A percentile compares a stretch with the other conserved stretches of the same genome.
phyloP scores from a whole-genome alignment of 1,140 invertebrate genomes.

The Rhynchophorus ferrugineus region DNA sequence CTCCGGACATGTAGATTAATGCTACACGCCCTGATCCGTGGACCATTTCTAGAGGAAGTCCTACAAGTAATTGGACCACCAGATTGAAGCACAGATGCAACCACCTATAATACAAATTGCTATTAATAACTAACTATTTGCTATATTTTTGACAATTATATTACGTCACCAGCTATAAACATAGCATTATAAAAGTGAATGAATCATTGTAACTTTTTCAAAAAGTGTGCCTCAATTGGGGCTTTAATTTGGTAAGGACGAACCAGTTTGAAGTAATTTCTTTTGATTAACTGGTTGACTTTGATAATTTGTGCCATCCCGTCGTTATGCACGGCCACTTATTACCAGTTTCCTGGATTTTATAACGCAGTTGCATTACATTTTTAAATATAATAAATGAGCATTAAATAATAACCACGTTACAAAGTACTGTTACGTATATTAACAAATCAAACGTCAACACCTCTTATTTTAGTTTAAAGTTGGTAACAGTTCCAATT shows the following conservation, averaged over 20 bases:
- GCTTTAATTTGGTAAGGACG: not conserved
- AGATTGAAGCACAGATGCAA: slow-evolving; percentile 92
- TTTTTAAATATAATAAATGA: not conserved
- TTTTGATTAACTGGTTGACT: not conserved
- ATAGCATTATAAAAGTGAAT: too few relatives aligned
- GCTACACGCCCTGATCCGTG: slow-evolving; percentile 84
- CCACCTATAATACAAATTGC: slow-evolving; percentile 60
- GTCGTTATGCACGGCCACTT: not conserved
- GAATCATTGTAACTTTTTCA: too few relatives aligned
- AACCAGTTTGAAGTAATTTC: not conserved
- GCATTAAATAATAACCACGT: not conserved
- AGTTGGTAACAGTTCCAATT: too few relatives aligned
- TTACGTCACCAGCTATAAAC: too few relatives aligned
- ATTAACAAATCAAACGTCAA: too few relatives aligned
- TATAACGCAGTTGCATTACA: not conserved
- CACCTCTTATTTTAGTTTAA: too few relatives aligned
- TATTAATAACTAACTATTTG: too few relatives aligned
- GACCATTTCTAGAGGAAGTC: slow-evolving; percentile 94
- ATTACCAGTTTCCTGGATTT: not conserved
- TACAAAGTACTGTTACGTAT: too few relatives aligned
- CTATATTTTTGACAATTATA: too few relatives aligned
- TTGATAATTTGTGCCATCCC: not conserved
- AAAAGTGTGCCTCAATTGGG: not conserved
- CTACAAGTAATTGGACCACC: slow-evolving; percentile 82
- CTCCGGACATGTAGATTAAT: slow-evolving; percentile 88